These are phyloP conservation scores for Macrochelys suwanniensis DNA, from an alignment of 2,797 vertebrate species.

Conservation along the genomic window DNA sequence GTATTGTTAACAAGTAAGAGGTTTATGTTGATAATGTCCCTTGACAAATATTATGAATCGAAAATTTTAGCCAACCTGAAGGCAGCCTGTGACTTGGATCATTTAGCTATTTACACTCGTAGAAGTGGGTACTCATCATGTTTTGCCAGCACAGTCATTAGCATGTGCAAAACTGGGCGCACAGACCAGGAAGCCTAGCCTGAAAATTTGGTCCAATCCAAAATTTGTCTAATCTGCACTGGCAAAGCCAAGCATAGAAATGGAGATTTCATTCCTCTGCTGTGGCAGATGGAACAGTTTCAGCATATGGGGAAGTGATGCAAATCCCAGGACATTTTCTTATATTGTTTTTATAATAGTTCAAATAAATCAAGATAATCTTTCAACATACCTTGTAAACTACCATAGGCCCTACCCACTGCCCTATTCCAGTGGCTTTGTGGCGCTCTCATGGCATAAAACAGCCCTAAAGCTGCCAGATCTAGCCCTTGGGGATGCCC, in stretches of 20 bases:
- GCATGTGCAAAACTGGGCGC: neutral
- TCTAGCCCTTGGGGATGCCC: too few species aligned
- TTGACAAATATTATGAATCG: neutral
- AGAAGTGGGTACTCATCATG: constrained; percentile 15
- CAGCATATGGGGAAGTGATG: neutral
- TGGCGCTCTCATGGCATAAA: neutral
- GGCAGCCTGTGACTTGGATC: neutral
- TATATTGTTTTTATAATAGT: neutral
- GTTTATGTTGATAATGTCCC: neutral
- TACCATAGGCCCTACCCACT: constrained; percentile 19
- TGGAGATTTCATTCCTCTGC: rapidly evolving
- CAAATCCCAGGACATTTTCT: neutral
- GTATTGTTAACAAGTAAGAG: neutral
- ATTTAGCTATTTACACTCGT: neutral
- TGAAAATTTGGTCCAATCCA: rapidly evolving
- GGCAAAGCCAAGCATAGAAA: rapidly evolving
- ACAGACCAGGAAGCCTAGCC: neutral
- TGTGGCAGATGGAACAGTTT: rapidly evolving
- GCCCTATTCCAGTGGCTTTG: constrained; percentile 20
- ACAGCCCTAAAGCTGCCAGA: neutral
- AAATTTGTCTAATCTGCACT: neutral
- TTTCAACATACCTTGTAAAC: rapidly evolving
- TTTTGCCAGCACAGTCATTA: neutral
- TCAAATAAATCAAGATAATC: neutral
- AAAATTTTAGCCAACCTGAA: neutral